Evolutionary conservation across 2,113 vertebrate genomes (phyloP).

Genomic region (Chionis minor): DNA sequence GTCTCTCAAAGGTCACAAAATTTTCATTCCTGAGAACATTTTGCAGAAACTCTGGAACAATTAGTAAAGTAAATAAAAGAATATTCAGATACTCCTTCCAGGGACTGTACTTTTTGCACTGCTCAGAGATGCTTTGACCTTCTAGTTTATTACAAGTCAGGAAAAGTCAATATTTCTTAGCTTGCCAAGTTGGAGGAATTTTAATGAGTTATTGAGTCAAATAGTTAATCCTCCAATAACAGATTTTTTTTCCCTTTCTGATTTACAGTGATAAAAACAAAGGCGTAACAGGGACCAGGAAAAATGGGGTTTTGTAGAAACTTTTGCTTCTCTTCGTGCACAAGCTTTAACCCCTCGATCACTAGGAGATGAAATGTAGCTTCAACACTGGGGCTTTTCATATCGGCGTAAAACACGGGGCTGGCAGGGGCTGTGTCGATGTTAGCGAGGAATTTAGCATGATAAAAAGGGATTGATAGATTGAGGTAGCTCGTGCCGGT

Average conservation of each 20-base stretch:
- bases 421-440: background rate
- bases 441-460: background rate
- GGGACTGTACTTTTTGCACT: constrained; percentile 34
- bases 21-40: constrained; percentile 60
- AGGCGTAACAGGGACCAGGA: constrained; percentile 26
- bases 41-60: constrained; percentile 59
- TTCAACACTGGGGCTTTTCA: background rate
- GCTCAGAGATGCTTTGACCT: constrained; percentile 67
- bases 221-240: constrained; percentile 74
- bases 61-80: constrained; percentile 71
- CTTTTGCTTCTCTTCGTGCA: background rate
- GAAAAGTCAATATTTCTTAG: constrained; percentile 70
- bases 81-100: background rate
- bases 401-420: background rate
- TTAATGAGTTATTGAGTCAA: constrained; percentile 79
- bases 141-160: constrained; percentile 78
- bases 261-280: constrained; percentile 72
- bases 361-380: background rate
- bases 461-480: background rate
- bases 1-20: background rate
- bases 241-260: constrained; percentile 55
- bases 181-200: constrained; percentile 71
- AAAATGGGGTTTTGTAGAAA: background rate
- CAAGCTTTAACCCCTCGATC: background rate
- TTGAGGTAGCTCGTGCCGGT: background rate